Evolutionary conservation across 2,113 vertebrate species (phyloP), one percentile per base, ranked within the genome.

Genomic region (Prochilodus magdalenae): DNA sequence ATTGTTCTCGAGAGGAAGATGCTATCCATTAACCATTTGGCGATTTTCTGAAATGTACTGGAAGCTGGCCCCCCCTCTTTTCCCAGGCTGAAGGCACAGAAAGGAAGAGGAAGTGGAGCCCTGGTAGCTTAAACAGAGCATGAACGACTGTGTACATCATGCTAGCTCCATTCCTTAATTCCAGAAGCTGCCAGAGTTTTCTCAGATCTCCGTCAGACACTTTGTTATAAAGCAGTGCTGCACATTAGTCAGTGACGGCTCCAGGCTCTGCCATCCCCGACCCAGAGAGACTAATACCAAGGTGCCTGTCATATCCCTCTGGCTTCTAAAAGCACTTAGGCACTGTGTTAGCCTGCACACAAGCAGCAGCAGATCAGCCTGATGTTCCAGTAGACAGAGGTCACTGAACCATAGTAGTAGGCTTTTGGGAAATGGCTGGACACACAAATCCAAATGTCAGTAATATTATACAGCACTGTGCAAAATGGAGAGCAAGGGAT

Each of bases 221-320:
- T 80, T 80, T 69, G 63, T 84, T 73, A 53, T 69, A 40, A 33
- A 77, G 73, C 79, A 29, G 27, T 47, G 74, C 79, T 81, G 72
- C 72, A 66, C 71, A 73, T 62, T 80, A 85, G 55, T 73, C 71
- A 67, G 40, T 73, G 73, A 65, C 69, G 69, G 83, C 67, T 77
- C 14, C 57, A 26, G 24, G 22, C 57, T 26, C 57, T 81, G 66
- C 26, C 70, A 5, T 16, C 44, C 75, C 49, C 15, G 14, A 51
- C 49, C 5, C 20, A 20, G 5, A 22, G 22, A 60, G 57, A 60
- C n/a, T 4, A 60, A 26, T 26, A 18, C 24, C n/a, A 60, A 26
- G 24, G 22, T 13, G 57, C 57, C 57, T 60, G 1, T 26, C n/a
- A 4, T 8, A 12, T 18, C 22, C n/a, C 22, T 60, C 5, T 22